Evolutionary conservation across 92 coral and sea anemone species (phyloP), one percentile per base, ranked within the genome.

Genomic region (Palythoa grandiflora): DNA sequence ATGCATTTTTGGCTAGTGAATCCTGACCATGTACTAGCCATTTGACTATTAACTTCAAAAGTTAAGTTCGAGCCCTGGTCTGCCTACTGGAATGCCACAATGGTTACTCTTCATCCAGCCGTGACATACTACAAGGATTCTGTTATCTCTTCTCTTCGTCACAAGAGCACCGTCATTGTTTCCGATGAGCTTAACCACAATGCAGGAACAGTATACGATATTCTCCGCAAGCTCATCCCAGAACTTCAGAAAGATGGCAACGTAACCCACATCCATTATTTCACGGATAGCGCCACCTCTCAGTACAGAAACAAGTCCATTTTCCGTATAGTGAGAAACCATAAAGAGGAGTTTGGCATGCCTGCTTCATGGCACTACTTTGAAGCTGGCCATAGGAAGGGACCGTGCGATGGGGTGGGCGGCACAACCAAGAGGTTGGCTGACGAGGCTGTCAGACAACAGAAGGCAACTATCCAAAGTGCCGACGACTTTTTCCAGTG

Each of bases 71-170:
- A n/a, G n/a, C n/a, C n/a, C n/a, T n/a, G n/a, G n/a, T n/a, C n/a
- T n/a, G n/a, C n/a, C 66, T 86, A 92, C 78, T 92, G 92, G 92
- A 86, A 89, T 36, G 75, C 90, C 3, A 83, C 92, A 71, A 92
- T 92, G 94, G 92, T 89, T 19, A 92, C 86, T 9, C 90, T 89
- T 48, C 90, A 89, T 81, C 90, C 94, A 48, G 90, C 73, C 19
- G 92, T 92, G 57, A 89, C 89, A 0, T 91, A 91, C 35, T 92
- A 74, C 37, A 39, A 37, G 38, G 72, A 51, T 14, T 15, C 71
- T 20, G 85, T 44, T 35, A 72, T n/a, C 19, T 50, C 52, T 8
- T 21, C 59, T 21, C 21, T 92, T 1, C 15, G 10, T 9, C 91
- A 92, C 87, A 81, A 83, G 74, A 92, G 92, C 75, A 79, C 16